Percentiles rank a stretch among this genome's conserved stretches.
Conservation (phyloP, 2,113 vertebrate genomes). For the Artemisiospiza belli region DNA sequence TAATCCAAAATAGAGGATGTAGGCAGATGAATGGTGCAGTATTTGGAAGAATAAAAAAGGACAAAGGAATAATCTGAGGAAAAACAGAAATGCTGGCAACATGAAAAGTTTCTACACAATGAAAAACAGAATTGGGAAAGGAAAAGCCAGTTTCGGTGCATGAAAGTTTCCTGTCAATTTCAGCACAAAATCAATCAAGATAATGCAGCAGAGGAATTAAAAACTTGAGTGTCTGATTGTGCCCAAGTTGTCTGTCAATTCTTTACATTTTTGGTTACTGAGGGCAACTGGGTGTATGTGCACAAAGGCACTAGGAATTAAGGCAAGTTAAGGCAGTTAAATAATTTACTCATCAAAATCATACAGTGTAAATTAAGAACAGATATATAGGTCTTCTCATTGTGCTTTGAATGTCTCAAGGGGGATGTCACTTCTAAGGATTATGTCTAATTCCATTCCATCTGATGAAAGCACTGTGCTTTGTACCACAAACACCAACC, state of each 20-base stretch:
- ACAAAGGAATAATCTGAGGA: background rate
- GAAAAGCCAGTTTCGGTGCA: background rate
- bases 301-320: background rate
- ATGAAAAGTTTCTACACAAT: background rate
- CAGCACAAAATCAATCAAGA: background rate
- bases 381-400: background rate
- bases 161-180: background rate
- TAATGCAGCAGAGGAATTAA: background rate
- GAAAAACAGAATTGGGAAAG: background rate
- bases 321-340: background rate
- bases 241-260: background rate
- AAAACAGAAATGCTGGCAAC: background rate
- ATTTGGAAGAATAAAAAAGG: background rate
- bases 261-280: background rate
- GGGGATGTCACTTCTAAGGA: background rate
- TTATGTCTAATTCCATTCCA: background rate
- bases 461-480: background rate
- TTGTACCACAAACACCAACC: background rate
- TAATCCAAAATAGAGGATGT: slow-evolving; percentile 21
- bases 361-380: background rate
- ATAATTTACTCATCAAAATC: background rate
- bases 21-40: background rate
- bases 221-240: background rate
- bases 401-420: background rate
- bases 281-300: background rate